phyloP scores from a whole-genome alignment of 2,797 vertebrate species.

The Lemur catta region DNA sequence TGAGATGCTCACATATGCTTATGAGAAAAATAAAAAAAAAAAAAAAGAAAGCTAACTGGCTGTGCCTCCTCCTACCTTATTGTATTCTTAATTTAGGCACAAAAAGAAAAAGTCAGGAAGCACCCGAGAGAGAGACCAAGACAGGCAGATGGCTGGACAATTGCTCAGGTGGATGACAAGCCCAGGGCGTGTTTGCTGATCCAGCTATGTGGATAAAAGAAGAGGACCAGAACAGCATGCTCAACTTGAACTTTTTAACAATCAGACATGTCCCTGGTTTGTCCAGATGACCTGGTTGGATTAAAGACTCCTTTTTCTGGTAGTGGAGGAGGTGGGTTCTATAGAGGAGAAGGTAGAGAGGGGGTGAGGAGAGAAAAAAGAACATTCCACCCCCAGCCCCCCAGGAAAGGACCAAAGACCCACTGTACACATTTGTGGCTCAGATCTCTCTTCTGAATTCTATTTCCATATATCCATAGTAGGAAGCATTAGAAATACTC shows the following conservation, averaged over 20 bases:
- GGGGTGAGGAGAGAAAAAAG: background rate
- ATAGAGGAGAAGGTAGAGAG: background rate
- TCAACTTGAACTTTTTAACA: background rate
- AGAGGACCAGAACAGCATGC: background rate
- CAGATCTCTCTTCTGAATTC: background rate
- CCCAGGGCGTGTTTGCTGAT: background rate
- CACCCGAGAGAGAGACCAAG: background rate
- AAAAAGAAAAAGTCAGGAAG: background rate
- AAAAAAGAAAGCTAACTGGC: background rate
- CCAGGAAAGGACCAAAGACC: background rate
- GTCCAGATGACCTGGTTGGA: background rate
- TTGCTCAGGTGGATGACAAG: background rate
- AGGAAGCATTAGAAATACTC: background rate
- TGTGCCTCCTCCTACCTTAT: background rate
- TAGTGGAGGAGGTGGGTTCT: background rate
- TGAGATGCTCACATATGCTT: background rate
- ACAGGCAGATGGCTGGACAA: background rate
- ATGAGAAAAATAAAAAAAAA: background rate
- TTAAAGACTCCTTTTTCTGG: background rate
- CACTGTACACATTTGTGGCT: background rate
- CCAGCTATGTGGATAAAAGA: background rate
- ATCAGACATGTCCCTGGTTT: background rate
- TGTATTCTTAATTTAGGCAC: background rate
- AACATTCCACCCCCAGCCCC: background rate
- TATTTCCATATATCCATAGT: background rate